Percentiles rank a stretch among this genome's conserved stretches.
Conservation (phyloP, 2,888 invertebrate genomes). For the Pyrocoelia pectoralis region DNA sequence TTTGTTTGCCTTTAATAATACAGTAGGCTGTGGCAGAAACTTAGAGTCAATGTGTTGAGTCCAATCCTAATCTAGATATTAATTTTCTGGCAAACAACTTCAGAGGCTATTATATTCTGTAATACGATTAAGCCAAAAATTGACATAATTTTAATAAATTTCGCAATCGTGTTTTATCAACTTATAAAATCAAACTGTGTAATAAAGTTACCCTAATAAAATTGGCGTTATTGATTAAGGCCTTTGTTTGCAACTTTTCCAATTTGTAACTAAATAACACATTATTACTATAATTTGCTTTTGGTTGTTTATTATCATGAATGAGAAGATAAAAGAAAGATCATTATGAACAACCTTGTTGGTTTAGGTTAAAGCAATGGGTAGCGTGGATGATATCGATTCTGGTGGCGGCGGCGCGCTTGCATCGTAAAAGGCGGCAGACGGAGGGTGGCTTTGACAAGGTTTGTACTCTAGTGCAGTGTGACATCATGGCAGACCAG, state of each 20-base stretch:
- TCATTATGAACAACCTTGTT: slow-evolving; percentile 44
- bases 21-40: no score
- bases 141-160: no score
- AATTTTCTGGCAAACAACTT: no score
- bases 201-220: no score
- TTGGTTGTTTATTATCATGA: slow-evolving; percentile 27
- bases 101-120: no score
- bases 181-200: no score
- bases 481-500: slow-evolving; percentile 42
- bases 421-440: slow-evolving; percentile 42
- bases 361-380: slow-evolving; percentile 47
- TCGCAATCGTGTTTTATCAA: no score
- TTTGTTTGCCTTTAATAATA: no score
- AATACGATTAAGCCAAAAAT: no score
- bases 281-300: background rate
- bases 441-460: slow-evolving; percentile 47
- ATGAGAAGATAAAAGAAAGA: slow-evolving; percentile 42
- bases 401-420: slow-evolving; percentile 49
- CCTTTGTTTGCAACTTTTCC: background rate
- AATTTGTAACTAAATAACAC: background rate
- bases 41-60: no score
- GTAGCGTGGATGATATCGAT: slow-evolving; percentile 54
- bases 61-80: no score
- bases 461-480: slow-evolving; percentile 45
- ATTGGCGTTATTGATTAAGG: no score